These are phyloP conservation scores for Proterorhinus semilunaris DNA, from an alignment of 2,113 vertebrate species.

Conservation along the genomic window DNA sequence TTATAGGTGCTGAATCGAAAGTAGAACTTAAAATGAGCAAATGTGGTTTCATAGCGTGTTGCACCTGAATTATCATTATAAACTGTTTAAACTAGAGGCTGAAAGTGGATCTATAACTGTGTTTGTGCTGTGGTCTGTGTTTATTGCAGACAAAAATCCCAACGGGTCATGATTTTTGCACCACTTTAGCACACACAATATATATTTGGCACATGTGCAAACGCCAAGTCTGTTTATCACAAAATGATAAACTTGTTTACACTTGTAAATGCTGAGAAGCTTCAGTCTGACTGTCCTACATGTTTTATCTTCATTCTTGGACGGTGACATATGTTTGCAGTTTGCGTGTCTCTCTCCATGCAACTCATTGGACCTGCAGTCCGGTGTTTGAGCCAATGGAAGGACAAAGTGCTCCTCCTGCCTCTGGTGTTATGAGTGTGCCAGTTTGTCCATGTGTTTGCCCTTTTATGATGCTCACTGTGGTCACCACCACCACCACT, in stretches of 20 bases:
- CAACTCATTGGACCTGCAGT: slow-evolving; percentile 47
- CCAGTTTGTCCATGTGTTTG: slow-evolving; percentile 8
- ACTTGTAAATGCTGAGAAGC: background rate
- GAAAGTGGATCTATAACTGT: too few relatives aligned
- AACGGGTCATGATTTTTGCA: too few relatives aligned
- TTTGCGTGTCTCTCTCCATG: slow-evolving; percentile 37
- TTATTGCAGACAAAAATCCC: too few relatives aligned
- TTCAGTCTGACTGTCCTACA: background rate
- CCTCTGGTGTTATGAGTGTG: slow-evolving; percentile 20
- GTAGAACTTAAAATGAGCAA: too few relatives aligned
- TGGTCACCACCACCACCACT: background rate
- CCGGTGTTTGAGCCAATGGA: slow-evolving; percentile 44
- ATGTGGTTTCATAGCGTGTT: too few relatives aligned
- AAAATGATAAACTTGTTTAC: background rate
- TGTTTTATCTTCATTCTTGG: background rate
- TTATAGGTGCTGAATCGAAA: too few relatives aligned
- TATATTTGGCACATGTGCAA: too few relatives aligned
- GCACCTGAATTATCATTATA: too few relatives aligned
- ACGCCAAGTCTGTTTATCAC: too few relatives aligned
- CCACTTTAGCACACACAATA: too few relatives aligned
- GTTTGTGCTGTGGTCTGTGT: too few relatives aligned
- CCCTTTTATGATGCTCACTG: slow-evolving; percentile 4
- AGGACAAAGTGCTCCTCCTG: slow-evolving; percentile 25
- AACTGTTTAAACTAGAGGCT: too few relatives aligned
- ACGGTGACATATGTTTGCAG: slow-evolving; percentile 51